Base-by-base conservation (phyloP, 2,113 vertebrate species). In the Indicator maculatus region DNA sequence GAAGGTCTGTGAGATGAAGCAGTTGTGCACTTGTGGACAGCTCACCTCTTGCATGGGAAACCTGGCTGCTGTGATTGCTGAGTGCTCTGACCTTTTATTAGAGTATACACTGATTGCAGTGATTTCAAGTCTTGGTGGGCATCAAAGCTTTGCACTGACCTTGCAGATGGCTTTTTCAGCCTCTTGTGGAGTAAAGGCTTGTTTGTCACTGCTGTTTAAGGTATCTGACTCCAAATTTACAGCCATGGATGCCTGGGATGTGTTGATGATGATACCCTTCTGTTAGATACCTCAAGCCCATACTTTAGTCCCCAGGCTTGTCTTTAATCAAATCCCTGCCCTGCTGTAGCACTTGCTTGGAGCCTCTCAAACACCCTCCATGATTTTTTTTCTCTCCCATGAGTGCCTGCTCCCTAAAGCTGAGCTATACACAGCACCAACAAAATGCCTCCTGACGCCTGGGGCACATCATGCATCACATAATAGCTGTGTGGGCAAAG, bases 401-500 rank as follows among this genome's bases (percentile, higher is more conserved):
- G 55, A 44, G 47, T 44, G 36, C 59, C 78, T 38, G 66, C 65
- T 67, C 6, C 19, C 52, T 39, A 26, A 61, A 76, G 47, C 58
- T 76, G 41, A 72, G 71, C 91, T 76, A 13, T 45, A 19, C 82
- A 21, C 82, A 87, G 83, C 76, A 31, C n/a, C 45, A 85, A 55
- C 45, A 69, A 56, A 86, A 14, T 63, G 8, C 6, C 85, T 61
- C 71, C 79, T 17, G 0, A 7, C 0, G 30, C 84, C 70, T 0
- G 2, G 64, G 85, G 81, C 81, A 36, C 47, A 12, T 10, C n/a
- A 2, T 17, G 39, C 10, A 1, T 41, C 1, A 0, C 13, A 3
- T 13, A 61, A 41, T 20, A 61, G 56, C 76, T 83, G 87, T 38
- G 93, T 91, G 84, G 93, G 91, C 91, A 93, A 20, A 79, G 70